A percentile compares a stretch with the other conserved stretches of the same genome.
phyloP scores from a whole-genome alignment of 2,113 vertebrate genomes.

The Scolopax mira region DNA sequence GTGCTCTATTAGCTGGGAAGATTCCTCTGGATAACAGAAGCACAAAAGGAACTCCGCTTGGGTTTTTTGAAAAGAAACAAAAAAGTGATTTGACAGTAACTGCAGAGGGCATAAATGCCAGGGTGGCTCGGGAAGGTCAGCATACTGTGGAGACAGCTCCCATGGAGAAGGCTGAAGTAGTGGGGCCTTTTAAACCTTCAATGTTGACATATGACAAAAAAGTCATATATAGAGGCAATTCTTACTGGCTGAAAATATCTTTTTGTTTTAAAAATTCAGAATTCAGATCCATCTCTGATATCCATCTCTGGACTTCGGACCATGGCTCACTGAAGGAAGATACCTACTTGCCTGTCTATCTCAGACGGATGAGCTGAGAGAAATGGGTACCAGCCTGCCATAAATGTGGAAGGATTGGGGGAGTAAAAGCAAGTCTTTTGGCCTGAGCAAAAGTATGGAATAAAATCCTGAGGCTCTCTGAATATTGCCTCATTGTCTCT shows the following conservation, averaged over 20 bases:
- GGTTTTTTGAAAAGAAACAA: neutral
- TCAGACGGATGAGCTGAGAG: neutral
- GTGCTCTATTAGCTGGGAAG: neutral
- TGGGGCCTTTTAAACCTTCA: neutral
- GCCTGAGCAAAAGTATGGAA: neutral
- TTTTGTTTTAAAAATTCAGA: neutral
- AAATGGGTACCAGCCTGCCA: neutral
- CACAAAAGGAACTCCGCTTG: neutral
- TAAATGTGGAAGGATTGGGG: rapidly evolving
- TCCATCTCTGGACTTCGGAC: neutral
- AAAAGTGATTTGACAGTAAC: neutral
- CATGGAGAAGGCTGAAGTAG: neutral
- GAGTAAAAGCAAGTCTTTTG: neutral
- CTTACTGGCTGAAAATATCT: neutral
- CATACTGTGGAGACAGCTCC: neutral
- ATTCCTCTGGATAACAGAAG: neutral
- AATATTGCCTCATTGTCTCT: rapidly evolving
- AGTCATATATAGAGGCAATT: neutral
- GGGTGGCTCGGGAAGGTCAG: neutral
- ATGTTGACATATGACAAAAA: neutral
- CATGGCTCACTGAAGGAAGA: neutral
- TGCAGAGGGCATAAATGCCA: neutral
- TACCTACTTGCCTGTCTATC: neutral
- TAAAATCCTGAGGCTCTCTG: neutral
- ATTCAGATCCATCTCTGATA: too few relatives aligned